Base-by-base conservation (phyloP, 2,113 vertebrate genomes). In the Danionella cerebrum region DNA sequence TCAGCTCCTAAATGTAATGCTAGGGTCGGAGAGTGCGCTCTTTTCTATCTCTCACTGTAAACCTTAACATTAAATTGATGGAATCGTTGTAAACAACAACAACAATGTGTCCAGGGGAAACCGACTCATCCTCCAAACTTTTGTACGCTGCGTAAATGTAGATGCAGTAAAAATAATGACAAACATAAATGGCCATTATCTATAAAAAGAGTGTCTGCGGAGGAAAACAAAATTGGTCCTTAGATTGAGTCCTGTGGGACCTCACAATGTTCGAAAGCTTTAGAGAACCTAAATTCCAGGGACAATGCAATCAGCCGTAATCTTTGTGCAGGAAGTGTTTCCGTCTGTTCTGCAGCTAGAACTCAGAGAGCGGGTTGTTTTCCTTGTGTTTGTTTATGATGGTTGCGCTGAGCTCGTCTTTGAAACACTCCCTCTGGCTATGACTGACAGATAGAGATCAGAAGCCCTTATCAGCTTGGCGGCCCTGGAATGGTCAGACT, bases 371-470 rank as follows among this genome's bases (percentile, higher is more conserved):
- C 18, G 21, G 19, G 38, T 24, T 25, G 19, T 35, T 69, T 41
- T 25, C 36, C 71, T 10, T 63, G 62, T 58, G 65, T 51, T 71
- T 75, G 62, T 71, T 63, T 71, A 54, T 47, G 16, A 63, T 67
- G 33, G 51, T 63, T 33, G 31, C 27, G 60, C 29, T 75, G 35
- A 67, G 63, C 55, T 47, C 24, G 59, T 65, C 59, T 65, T 44
- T 59, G 59, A 27, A 65, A 60, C 53, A 45, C 67, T 60, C 45
- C 47, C 81, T 83, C 75, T 55, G 71, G 77, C 80, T 77, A 64
- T 85, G 83, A 85, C 76, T 82, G 86, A 83, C 82, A 85, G 87
- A 87, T 89, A 88, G 72, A 16, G 80, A 89, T 87, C 87, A 81
- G 76, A 73, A n/a, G 58, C 70, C 78, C 77, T 87, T 86, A 89